Evolutionary conservation across 2,888 invertebrate species (phyloP).

Genomic region (Ceriagrion tenellum): DNA sequence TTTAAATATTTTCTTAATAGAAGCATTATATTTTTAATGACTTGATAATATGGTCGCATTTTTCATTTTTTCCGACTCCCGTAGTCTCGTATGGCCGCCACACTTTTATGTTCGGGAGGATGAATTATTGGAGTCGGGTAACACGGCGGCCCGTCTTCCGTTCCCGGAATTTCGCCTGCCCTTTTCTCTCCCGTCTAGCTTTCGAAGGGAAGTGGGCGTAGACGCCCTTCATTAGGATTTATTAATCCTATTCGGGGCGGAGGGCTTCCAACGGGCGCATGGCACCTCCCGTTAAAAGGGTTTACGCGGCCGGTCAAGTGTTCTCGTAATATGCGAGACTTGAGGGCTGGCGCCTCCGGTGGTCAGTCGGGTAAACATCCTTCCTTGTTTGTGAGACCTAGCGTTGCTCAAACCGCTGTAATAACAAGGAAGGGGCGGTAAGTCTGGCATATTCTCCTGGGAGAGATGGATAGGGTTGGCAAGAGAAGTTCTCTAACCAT

Average conservation of each 20-base stretch:
- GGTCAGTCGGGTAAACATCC: not conserved
- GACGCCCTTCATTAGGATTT: slow-evolving; percentile 3
- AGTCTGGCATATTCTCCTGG: not conserved
- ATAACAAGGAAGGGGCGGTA: not conserved
- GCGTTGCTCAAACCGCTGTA: not conserved
- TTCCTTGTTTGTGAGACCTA: not conserved
- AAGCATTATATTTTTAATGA: too few relatives aligned
- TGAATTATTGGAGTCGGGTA: not conserved
- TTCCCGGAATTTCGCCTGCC: not conserved
- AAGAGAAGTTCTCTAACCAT: not conserved
- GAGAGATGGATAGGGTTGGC: not conserved
- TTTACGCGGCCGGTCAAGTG: not conserved
- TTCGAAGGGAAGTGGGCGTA: not conserved
- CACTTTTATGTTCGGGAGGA: not conserved
- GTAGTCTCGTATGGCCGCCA: not conserved
- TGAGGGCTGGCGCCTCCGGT: not conserved
- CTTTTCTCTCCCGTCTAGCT: not conserved
- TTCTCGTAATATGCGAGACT: not conserved
- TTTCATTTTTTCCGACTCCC: not conserved
- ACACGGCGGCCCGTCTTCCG: not conserved
- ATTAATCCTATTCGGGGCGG: not conserved
- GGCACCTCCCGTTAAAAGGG: not conserved
- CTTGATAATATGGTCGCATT: too few relatives aligned
- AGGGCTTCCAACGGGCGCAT: not conserved
- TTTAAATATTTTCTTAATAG: too few relatives aligned